Percentiles rank a stretch among this genome's conserved stretches.
Evolutionary conservation across 2,797 vertebrate species (phyloP).

Genomic region (Gymnocypris eckloni): DNA sequence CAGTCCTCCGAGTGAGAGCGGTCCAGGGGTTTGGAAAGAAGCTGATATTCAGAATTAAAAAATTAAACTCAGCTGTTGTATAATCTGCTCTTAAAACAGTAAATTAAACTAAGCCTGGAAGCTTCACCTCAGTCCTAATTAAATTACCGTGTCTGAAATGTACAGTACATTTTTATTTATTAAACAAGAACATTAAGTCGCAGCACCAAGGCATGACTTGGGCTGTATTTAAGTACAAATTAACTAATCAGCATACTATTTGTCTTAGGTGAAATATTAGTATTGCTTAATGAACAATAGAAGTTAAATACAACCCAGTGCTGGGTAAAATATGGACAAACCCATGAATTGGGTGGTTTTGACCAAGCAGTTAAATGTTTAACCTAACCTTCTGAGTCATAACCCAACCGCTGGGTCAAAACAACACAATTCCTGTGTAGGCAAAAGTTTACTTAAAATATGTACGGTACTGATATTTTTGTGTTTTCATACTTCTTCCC

Average conservation of each 20-base stretch:
- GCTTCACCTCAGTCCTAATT: constrained; percentile 59
- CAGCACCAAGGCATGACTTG: constrained; percentile 24
- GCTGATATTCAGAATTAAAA: constrained; percentile 28
- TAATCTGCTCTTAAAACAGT: constrained; percentile 34
- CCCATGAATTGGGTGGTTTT: no score
- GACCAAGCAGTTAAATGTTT: no score
- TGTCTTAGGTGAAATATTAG: background rate
- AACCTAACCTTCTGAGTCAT: no score
- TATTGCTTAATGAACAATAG: background rate
- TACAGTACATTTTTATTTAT: constrained; percentile 47
- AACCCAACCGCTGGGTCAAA: no score
- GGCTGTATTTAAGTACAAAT: background rate
- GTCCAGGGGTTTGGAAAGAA: background rate
- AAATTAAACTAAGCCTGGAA: constrained; percentile 42
- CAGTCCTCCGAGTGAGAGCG: background rate
- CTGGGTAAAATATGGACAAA: no score
- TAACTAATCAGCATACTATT: background rate
- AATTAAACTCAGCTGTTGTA: constrained; percentile 23
- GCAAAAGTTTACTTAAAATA: background rate
- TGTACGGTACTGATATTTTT: background rate
- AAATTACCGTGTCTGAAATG: constrained; percentile 58
- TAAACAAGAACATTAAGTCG: constrained; percentile 25
- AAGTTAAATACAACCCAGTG: background rate
- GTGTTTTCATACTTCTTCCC: background rate
- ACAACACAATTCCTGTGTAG: no score